phyloP scores from a whole-genome alignment of 2,797 vertebrate genomes.

The Enteromius treurensis region DNA sequence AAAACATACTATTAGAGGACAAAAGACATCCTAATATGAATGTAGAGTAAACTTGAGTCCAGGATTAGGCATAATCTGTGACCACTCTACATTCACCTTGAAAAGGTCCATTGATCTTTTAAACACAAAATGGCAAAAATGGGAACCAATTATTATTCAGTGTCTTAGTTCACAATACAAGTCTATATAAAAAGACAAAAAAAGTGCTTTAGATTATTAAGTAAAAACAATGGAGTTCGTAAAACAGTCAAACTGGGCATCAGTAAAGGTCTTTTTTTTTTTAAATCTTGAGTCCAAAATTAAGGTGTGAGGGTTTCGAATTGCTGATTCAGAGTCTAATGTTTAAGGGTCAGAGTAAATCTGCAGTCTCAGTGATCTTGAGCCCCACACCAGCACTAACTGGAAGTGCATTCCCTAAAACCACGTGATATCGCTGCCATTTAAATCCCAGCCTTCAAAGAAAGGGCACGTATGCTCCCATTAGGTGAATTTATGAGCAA shows the following conservation, averaged over 20 bases:
- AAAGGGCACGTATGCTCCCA: slow-evolving; percentile 23
- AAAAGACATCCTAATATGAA: slow-evolving; percentile 39
- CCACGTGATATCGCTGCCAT: slow-evolving; percentile 14
- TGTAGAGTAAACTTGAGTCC: slow-evolving; percentile 2
- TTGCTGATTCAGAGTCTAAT: slow-evolving; percentile 43
- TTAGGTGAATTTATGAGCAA: slow-evolving; percentile 49
- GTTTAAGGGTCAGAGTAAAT: slow-evolving; percentile 45
- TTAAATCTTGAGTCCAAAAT: slow-evolving; percentile 23
- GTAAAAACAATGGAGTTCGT: slow-evolving; percentile 68
- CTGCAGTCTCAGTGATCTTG: slow-evolving; percentile 17
- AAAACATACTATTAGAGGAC: slow-evolving; percentile 34
- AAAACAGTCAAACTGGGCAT: slow-evolving; percentile 73
- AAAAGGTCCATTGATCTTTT: slow-evolving; percentile 1
- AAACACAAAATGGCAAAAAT: slow-evolving; percentile 47
- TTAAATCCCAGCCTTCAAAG: slow-evolving; percentile 39
- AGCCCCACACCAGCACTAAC: slow-evolving; percentile 17
- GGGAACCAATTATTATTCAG: slow-evolving; percentile 66
- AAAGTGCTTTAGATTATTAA: slow-evolving; percentile 80
- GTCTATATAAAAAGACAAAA: slow-evolving; percentile 61
- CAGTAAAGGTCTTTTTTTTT: slow-evolving; percentile 21
- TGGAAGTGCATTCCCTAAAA: slow-evolving; percentile 31
- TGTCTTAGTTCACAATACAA: slow-evolving; percentile 74
- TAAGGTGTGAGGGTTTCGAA: slow-evolving; percentile 37
- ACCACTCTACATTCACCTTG: slow-evolving; percentile 20
- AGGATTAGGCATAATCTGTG: slow-evolving; percentile 3